Evolutionary conservation across 2,113 vertebrate genomes (phyloP), one percentile per base, ranked within the genome.

Genomic region (Pygoscelis antarcticus): DNA sequence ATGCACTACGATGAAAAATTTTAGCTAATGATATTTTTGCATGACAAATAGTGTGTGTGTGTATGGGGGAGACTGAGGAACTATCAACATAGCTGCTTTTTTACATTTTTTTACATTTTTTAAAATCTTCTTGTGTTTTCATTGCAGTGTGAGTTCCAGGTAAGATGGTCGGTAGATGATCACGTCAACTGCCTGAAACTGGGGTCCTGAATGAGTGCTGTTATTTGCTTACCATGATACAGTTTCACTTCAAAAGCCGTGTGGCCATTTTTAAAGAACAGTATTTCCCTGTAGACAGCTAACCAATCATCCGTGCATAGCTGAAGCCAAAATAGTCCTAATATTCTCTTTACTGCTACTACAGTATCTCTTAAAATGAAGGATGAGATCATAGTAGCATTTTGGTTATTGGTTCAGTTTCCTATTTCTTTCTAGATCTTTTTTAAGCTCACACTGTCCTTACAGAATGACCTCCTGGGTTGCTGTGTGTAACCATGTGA

Each of bases 311-410:
- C 89, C 8, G 4, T 74, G 93, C 97, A 98, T 97, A 97, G 93
- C 98, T 97, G 96, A 83, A 95, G 98, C 98, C 97, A 98, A 98
- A 98, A 98, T 98, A 98, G 97, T 91, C 93, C 93, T 89, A 98
- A 98, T 98, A 98, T 97, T 98, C 98, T 95, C 96, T 98, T 98
- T 98, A 87, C 96, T 98, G 98, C 98, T 91, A 65, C 94, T 97
- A n/a, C 95, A 97, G 98, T 89, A 88, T 87, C 97, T 98, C 98
- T 93, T 90, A 96, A 98, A 98, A 98, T 93, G 98, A 93, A 87
- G 97, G 96, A 96, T 98, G 98, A 98, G 98, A 60, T 98, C 98
- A 98, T 97, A 61, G 97, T 42, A 97, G 95, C 97, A 57, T 98
- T 98, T 97, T 96, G 96, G 98, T 95, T 96, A 95, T 98, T 97